Evolutionary conservation across 2,113 vertebrate species (phyloP), one percentile per base, ranked within the genome.

Genomic region (Ploceus nigricollis): DNA sequence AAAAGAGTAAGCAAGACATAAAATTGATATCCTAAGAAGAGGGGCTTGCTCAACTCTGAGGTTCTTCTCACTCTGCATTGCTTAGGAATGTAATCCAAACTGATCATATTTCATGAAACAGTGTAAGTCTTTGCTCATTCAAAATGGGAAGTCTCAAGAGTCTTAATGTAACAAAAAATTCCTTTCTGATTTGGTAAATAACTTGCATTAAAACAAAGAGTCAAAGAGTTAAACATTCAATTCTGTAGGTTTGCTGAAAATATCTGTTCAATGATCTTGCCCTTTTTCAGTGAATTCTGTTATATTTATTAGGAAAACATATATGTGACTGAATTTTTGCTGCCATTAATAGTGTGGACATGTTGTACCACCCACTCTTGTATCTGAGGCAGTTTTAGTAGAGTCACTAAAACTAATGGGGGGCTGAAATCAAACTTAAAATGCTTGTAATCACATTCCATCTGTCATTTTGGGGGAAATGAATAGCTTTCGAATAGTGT

Each of bases 341-440:
- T 94, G 66, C 75, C 66, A 58, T 91, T 82, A 65, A 69, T 84
- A 90, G 45, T 40, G 14, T 84, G 44, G 89, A 35, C 47, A 16
- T 60, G 77, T 87, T 93, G 42, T 72, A 68, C 65, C 84, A 82
- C 93, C 69, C 73, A 89, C 93, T 96, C 61, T n/a, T 61, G 87
- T 63, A 82, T 79, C 51, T 90, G 87, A 93, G 45, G 51, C 68
- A 39, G 50, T 72, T 93, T 78, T 73, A 50, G 27, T 37, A 86
- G 63, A 83, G 68, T 65, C 54, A 73, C 30, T 93, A 53, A 73
- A 90, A 50, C 54, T 91, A 88, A 65, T 11, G 30, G 71, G 47
- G 53, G 54, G 27, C 65, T 79, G n/a, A 88, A 92, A 64, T 82
- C 42, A 79, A 58, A 65, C 20, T 48, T 85, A 45, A 22, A 70